Percentiles rank a stretch among this genome's conserved stretches.
Evolutionary conservation across 2,113 vertebrate species (phyloP).

Genomic region (Noturus placidus): DNA sequence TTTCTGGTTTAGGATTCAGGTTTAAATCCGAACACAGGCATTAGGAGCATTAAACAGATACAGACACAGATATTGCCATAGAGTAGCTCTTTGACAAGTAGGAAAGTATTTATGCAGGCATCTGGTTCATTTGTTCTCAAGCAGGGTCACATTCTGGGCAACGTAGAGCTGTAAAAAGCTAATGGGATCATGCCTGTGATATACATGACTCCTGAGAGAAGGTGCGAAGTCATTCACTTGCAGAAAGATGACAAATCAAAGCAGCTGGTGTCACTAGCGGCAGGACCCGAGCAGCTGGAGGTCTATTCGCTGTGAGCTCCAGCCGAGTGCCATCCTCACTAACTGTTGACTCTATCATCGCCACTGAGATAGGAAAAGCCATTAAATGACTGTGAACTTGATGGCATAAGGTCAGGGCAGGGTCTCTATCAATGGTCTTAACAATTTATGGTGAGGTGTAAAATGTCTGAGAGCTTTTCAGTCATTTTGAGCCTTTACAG

Average conservation of each 20-base stretch:
- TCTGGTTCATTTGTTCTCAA: conserved; percentile 61
- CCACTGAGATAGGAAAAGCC: conserved; percentile 69
- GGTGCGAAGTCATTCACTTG: conserved; percentile 72
- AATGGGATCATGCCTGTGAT: conserved; percentile 69
- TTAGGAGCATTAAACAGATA: not conserved
- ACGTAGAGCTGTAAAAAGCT: conserved; percentile 57
- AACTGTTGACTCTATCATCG: conserved; percentile 74
- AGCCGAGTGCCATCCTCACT: conserved; percentile 64
- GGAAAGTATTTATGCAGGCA: conserved; percentile 58
- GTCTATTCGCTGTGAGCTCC: conserved; percentile 73
- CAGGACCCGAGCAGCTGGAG: conserved; percentile 73
- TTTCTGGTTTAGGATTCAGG: not conserved
- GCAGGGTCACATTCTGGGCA: conserved; percentile 67
- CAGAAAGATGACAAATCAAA: conserved; percentile 80
- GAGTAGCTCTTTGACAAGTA: not conserved
- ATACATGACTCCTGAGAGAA: conserved; percentile 60
- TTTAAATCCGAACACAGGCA: not conserved
- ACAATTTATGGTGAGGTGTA: conserved; percentile 71
- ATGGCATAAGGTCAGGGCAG: conserved; percentile 68
- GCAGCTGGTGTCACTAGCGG: conserved; percentile 69
- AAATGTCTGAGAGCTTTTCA: conserved; percentile 66
- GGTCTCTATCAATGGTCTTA: conserved; percentile 60
- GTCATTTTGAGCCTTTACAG: conserved; percentile 58
- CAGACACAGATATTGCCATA: not conserved
- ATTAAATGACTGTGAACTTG: conserved; percentile 80